Conservation (phyloP, 2,113 vertebrate genomes). For the Theropithecus gelada region DNA sequence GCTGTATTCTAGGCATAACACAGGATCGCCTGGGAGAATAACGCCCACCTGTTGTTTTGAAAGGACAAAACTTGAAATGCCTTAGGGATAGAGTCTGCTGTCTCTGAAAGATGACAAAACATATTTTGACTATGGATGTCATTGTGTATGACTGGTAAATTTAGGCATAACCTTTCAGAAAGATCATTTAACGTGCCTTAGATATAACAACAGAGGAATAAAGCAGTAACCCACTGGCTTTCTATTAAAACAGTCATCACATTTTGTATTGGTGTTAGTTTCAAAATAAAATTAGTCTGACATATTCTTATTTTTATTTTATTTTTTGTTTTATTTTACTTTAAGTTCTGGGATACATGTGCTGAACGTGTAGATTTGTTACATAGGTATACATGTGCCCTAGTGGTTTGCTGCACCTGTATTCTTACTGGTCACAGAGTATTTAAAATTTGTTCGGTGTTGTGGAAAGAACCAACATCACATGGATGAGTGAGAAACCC, state of each 20-base stretch:
- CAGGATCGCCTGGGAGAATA: background rate
- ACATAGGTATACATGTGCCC: no score
- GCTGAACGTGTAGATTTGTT: no score
- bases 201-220: background rate
- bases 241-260: background rate
- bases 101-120: slow-evolving; percentile 2
- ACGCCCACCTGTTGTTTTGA: background rate
- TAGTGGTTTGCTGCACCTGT: no score
- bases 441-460: background rate
- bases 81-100: background rate
- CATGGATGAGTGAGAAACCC: background rate
- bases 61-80: background rate
- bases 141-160: background rate
- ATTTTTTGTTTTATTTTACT: no score
- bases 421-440: background rate
- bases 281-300: slow-evolving; percentile 11
- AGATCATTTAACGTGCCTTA: background rate
- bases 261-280: background rate
- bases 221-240: background rate
- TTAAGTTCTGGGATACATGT: no score
- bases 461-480: background rate
- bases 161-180: background rate
- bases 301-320: background rate
- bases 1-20: background rate
- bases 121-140: background rate